Evolutionary conservation across 2,797 vertebrate species (phyloP).

Genomic region (Hozukius guyotensis): DNA sequence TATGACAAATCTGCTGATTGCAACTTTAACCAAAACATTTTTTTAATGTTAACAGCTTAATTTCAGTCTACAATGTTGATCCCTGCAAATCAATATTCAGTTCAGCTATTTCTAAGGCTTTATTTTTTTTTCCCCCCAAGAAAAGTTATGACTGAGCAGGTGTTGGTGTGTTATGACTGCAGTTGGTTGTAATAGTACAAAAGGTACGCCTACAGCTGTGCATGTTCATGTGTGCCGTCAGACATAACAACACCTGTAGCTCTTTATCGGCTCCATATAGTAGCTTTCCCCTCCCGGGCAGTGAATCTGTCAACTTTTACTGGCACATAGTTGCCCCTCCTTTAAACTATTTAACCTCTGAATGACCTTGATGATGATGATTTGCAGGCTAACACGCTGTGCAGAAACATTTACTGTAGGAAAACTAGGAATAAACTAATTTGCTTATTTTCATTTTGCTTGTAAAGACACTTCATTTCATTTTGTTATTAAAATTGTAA

Average conservation of each 20-base stretch:
- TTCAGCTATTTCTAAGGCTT: background rate
- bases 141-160: background rate
- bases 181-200: background rate
- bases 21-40: background rate
- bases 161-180: constrained; percentile 8
- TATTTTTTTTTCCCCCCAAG: background rate
- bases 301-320: background rate
- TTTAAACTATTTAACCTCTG: background rate
- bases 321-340: too few species aligned
- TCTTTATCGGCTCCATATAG: background rate
- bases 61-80: background rate
- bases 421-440: too few species aligned
- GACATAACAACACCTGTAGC: constrained; percentile 8
- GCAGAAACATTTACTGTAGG: too few species aligned
- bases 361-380: background rate
- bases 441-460: too few species aligned
- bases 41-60: background rate
- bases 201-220: background rate
- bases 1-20: background rate
- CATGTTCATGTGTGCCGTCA: background rate
- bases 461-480: too few species aligned
- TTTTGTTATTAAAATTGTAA: too few species aligned
- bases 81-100: background rate
- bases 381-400: too few species aligned
- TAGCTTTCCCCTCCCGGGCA: background rate